These are phyloP conservation scores for Ctenochaetus hawaiiensis DNA, from an alignment of 2,797 vertebrate species.

Conservation along the genomic window DNA sequence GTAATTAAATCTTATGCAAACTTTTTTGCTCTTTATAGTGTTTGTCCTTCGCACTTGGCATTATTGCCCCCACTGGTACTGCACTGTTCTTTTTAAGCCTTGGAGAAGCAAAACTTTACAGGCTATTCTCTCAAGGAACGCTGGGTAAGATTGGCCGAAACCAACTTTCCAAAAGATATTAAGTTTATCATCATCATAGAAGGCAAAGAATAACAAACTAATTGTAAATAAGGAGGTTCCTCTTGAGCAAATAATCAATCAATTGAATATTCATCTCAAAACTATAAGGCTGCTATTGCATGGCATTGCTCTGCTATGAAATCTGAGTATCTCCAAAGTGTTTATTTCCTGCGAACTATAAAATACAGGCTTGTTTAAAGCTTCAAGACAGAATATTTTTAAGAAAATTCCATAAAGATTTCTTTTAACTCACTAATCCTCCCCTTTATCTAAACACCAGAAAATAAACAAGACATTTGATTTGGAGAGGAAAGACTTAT, in stretches of 20 bases:
- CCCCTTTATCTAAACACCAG: slow-evolving; percentile 18
- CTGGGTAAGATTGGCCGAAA: background rate
- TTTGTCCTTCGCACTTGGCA: too few relatives aligned
- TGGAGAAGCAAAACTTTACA: too few relatives aligned
- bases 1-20: too few relatives aligned
- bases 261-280: background rate
- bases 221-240: background rate
- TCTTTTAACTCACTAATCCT: slow-evolving; percentile 3
- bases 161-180: background rate
- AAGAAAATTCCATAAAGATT: background rate
- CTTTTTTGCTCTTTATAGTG: too few relatives aligned
- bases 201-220: background rate
- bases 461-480: background rate
- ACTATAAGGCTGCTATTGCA: background rate
- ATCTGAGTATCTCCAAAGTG: background rate
- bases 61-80: too few relatives aligned
- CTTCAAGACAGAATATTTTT: background rate
- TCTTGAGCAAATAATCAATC: background rate
- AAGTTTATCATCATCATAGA: background rate
- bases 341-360: slow-evolving; percentile 13
- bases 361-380: background rate
- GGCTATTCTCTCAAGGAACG: too few relatives aligned
- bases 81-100: too few relatives aligned
- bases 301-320: background rate
- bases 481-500: slow-evolving; percentile 2